Percentiles rank a stretch among this genome's conserved stretches.
Conservation (phyloP, 2,888 invertebrate genomes). For the Trichopoda pennipes region DNA sequence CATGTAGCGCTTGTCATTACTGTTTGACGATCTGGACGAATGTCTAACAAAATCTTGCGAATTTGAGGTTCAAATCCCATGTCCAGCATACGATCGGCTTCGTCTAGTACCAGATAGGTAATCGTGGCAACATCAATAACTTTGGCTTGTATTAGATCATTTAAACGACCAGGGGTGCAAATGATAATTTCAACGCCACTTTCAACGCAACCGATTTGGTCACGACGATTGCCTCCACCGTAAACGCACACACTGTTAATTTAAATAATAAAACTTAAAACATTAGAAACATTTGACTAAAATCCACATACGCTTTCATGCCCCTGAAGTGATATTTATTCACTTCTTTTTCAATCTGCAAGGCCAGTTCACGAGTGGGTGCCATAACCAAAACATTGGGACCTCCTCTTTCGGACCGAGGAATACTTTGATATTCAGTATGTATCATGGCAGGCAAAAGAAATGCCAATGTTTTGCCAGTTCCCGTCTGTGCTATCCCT, state of each 20-base stretch:
- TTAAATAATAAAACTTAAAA: background rate
- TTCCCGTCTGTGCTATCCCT: slow-evolving; percentile 97
- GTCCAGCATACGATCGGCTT: slow-evolving; percentile 93
- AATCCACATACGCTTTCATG: slow-evolving; percentile 87
- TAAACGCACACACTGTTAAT: slow-evolving; percentile 88
- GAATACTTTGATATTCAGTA: slow-evolving; percentile 91
- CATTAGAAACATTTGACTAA: background rate
- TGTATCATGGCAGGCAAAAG: slow-evolving; percentile 95
- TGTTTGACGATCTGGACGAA: slow-evolving; percentile 95
- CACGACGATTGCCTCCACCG: slow-evolving; percentile 91
- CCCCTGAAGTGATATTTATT: slow-evolving; percentile 92
- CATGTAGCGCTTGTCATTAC: slow-evolving; percentile 98
- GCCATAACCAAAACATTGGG: slow-evolving; percentile 94
- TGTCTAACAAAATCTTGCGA: slow-evolving; percentile 88
- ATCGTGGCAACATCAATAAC: slow-evolving; percentile 89
- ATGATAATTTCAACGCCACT: slow-evolving; percentile 96
- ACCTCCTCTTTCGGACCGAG: slow-evolving; percentile 87
- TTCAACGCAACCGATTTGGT: slow-evolving; percentile 88
- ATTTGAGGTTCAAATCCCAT: slow-evolving; percentile 95
- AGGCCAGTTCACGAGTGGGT: slow-evolving; percentile 95
- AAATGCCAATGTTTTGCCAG: slow-evolving; percentile 97
- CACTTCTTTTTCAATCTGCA: slow-evolving; percentile 95
- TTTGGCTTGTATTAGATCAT: slow-evolving; percentile 90
- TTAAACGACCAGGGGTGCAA: slow-evolving; percentile 95
- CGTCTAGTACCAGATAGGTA: slow-evolving; percentile 95